Base-by-base conservation (phyloP, 2,797 vertebrate species). In the Avahi laniger region DNA sequence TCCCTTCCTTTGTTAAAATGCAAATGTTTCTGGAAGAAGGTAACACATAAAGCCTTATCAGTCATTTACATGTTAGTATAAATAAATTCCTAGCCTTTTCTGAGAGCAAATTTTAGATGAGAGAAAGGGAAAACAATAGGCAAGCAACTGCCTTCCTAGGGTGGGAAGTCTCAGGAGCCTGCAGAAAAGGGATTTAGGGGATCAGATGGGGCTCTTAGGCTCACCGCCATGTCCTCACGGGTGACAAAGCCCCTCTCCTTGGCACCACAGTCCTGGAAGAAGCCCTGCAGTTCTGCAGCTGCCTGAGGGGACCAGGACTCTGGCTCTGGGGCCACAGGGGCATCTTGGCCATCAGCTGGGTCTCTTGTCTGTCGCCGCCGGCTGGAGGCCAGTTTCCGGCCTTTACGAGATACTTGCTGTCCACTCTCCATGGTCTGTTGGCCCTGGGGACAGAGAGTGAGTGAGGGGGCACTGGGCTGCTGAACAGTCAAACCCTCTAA, bases 301-400 rank as follows among this genome's bases (percentile, higher is more conserved):
- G 92, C 82, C 38, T 98, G 95, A 0, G 98, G 26, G 12, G 96
- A 50, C 94, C 93, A 84, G 0, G 69, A 43, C 0, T 85, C 95
- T 6, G 97, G 95, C 63, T 97, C 96, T 0, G 0, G 67, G 22
- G 35, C 61, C 0, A 0, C 67, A 0, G 3, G 54, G 0, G 15
- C 69, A 0, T 82, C 89, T 11, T 78, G 26, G 12, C 94, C 95
- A 0, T 91, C 18, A 0, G 63, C 26, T 1, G 81, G 9, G 22
- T 96, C 95, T 0, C n/a, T 94, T 1, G 83, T 79, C 91, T 98
- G 98, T 48, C 43, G 82, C 35, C 98, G 96, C 59, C 98, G 97
- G 86, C 98, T 99, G 93, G 98, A 98, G n/a, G 98, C 99, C 96
- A 99, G 12, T 70, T 97, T 98, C 79, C 97, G 97, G 81, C 97